These are phyloP conservation scores for Rugalucina vietnamica DNA, from an alignment of 2,888 invertebrate species.

Conservation along the genomic window DNA sequence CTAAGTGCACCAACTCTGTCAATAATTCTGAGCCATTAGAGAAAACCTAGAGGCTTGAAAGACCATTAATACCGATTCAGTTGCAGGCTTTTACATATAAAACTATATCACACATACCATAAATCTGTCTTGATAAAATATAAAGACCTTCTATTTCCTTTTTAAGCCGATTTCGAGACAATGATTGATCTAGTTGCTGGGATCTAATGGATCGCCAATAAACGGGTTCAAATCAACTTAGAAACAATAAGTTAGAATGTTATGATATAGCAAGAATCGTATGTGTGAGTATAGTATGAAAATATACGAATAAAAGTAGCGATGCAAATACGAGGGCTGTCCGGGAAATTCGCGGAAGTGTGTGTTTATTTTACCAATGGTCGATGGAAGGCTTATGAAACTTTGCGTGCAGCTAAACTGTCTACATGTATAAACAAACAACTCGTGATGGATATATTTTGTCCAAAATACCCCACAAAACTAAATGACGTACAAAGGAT, in stretches of 20 bases:
- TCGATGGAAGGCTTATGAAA: background rate
- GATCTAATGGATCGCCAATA: background rate
- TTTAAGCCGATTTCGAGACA: background rate
- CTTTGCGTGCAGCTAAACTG: background rate
- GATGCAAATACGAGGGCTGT: background rate
- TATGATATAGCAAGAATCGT: background rate
- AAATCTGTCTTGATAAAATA: background rate
- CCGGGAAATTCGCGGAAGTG: background rate
- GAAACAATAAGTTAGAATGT: background rate
- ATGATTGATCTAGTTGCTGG: background rate
- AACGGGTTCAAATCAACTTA: background rate
- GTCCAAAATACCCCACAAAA: background rate
- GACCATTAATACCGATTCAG: background rate
- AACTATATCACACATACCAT: background rate
- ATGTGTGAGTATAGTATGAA: background rate
- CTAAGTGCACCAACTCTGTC: background rate
- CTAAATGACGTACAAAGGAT: no score
- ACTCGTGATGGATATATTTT: background rate
- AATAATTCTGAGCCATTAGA: background rate
- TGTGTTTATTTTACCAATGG: background rate
- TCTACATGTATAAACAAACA: background rate
- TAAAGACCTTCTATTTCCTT: background rate
- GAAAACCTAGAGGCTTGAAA: background rate
- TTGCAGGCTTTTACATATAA: background rate
- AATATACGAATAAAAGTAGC: no score